phyloP scores from a whole-genome alignment of 2,797 vertebrate genomes.

The Naso thynnoides region DNA sequence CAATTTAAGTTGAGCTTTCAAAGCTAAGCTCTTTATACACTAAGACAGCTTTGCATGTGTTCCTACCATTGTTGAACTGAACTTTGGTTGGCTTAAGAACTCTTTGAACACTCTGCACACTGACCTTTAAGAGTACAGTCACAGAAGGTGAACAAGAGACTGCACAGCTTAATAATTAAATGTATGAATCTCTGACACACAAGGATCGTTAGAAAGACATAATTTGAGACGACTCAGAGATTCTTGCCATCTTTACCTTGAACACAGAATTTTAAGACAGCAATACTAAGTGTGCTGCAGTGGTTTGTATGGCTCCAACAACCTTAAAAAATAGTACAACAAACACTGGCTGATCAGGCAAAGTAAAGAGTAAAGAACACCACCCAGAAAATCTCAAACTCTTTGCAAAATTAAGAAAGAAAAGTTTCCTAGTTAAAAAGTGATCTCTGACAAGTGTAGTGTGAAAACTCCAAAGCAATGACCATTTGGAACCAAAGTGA shows the following conservation, averaged over 20 bases:
- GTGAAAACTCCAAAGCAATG: constrained; percentile 27
- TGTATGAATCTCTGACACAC: not conserved
- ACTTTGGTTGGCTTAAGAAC: not conserved
- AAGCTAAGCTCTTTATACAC: no score
- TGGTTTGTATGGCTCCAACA: not conserved
- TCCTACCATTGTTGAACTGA: not conserved
- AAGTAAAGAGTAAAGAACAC: not conserved
- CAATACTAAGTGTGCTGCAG: not conserved
- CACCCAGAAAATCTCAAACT: constrained; percentile 7
- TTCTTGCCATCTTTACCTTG: not conserved
- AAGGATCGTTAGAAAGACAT: not conserved
- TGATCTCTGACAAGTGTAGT: constrained; percentile 7
- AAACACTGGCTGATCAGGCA: not conserved
- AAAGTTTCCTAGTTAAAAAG: constrained; percentile 15
- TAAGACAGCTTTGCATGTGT: no score
- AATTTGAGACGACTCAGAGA: not conserved
- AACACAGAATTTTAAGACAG: not conserved
- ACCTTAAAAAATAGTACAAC: not conserved
- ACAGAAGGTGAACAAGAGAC: not conserved
- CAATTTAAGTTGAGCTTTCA: no score
- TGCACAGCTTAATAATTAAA: not conserved
- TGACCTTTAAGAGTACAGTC: constrained; percentile 2
- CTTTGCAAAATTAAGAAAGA: not conserved
- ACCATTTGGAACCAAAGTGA: constrained; percentile 10
- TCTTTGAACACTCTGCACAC: not conserved